Evolutionary conservation across 92 coral and sea anemone genomes (phyloP).

Genomic region (Anthopleura xanthogrammica): DNA sequence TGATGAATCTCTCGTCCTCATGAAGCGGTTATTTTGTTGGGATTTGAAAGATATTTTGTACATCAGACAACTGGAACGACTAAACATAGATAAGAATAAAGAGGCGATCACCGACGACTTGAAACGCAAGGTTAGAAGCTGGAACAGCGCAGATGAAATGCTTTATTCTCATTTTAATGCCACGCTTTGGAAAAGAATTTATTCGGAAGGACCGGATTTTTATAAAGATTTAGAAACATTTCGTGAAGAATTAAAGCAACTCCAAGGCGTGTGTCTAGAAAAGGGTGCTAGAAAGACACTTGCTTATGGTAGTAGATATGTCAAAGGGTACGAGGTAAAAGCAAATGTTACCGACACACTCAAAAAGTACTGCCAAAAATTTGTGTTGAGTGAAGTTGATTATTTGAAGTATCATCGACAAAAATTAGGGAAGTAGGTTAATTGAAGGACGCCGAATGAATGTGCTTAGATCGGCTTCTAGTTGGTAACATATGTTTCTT

Average conservation of each 20-base stretch:
- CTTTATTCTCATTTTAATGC: conserved; percentile 56
- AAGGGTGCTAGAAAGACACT: conserved; percentile 1
- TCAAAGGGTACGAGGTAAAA: conserved; percentile 38
- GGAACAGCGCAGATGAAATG: conserved; percentile 64
- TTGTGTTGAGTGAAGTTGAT: conserved; percentile 33
- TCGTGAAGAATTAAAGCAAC: conserved; percentile 30
- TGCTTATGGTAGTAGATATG: conserved; percentile 35
- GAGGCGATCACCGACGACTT: conserved; percentile 19
- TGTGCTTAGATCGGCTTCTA: too few relatives aligned
- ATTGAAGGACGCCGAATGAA: background rate
- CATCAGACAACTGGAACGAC: conserved; percentile 61
- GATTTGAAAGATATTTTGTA: conserved; percentile 56
- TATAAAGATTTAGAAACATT: conserved; percentile 49
- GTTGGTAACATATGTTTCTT: too few relatives aligned
- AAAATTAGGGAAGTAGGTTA: background rate
- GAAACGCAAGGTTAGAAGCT: conserved; percentile 31
- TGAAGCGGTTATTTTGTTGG: conserved; percentile 73
- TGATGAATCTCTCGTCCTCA: conserved; percentile 74
- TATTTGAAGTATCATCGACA: conserved; percentile 41
- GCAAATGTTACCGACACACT: background rate
- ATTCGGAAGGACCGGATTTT: conserved; percentile 54
- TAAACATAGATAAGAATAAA: conserved; percentile 14
- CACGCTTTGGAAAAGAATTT: conserved; percentile 61
- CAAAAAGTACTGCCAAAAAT: conserved; percentile 22
- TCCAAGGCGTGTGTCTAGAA: conserved; percentile 29